Evolutionary conservation across 64 coral and sea anemone genomes (phyloP).

Genomic region (Trachythela sp.): DNA sequence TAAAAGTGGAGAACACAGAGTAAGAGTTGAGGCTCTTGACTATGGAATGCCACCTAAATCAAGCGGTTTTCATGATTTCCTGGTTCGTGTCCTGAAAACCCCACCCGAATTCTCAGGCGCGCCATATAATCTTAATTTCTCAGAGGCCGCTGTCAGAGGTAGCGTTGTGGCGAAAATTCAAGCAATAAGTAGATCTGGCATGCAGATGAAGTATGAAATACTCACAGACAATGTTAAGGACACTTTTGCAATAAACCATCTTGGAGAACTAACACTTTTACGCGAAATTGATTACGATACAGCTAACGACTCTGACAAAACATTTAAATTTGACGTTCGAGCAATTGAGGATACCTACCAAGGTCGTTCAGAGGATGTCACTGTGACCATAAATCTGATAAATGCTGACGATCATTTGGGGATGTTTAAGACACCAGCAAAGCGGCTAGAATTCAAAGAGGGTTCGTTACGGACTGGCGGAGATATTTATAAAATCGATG

Average conservation of each 20-base stretch:
- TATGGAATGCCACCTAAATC: conserved; percentile 1
- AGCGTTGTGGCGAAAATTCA: neutral
- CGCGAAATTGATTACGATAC: neutral
- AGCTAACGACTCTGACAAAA: neutral
- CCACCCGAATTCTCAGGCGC: neutral
- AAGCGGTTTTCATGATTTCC: neutral
- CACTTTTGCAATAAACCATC: conserved; percentile 8
- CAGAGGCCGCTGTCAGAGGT: neutral
- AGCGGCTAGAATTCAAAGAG: neutral
- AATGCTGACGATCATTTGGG: conserved; percentile 26
- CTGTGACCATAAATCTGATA: neutral
- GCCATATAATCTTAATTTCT: neutral
- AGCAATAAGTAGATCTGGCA: neutral
- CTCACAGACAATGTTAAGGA: neutral
- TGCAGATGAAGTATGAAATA: neutral
- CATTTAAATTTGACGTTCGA: neutral
- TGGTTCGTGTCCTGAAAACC: neutral
- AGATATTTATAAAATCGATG: neutral
- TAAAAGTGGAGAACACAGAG: neutral
- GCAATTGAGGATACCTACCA: neutral
- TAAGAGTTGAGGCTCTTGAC: conserved; percentile 1
- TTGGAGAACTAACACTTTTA: conserved; percentile 9
- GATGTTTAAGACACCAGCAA: conserved; percentile 14
- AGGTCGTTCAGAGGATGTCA: neutral
- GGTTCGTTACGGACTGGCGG: neutral